Evolutionary conservation across 2,888 invertebrate species (phyloP).

Genomic region (Unio pictorum): DNA sequence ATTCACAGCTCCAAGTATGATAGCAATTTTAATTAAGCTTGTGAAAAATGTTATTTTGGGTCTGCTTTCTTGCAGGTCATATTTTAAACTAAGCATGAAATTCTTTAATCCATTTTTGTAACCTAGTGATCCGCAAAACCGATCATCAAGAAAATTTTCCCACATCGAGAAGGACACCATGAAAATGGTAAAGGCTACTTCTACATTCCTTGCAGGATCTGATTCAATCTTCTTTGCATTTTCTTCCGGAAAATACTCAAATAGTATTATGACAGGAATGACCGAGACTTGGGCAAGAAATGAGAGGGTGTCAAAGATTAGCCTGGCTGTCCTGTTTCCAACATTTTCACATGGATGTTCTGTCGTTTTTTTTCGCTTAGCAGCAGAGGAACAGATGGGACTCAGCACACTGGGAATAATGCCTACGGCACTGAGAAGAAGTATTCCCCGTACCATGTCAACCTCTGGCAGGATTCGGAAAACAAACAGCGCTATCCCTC

Average conservation of each 20-base stretch:
- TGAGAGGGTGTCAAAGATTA: conserved; percentile 27
- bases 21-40: conserved; percentile 31
- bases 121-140: conserved; percentile 29
- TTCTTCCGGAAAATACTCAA: conserved; percentile 19
- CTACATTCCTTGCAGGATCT: conserved; percentile 11
- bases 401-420: conserved; percentile 60
- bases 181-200: conserved; percentile 37
- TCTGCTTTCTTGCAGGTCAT: conserved; percentile 41
- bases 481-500: conserved; percentile 62
- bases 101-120: conserved; percentile 16
- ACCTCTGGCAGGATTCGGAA: conserved; percentile 62
- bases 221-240: conserved; percentile 10
- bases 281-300: conserved; percentile 39
- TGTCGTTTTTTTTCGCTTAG: neutral
- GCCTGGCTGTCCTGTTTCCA: conserved; percentile 3
- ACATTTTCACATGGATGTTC: neutral
- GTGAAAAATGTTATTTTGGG: conserved; percentile 27
- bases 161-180: conserved; percentile 53
- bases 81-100: conserved; percentile 31
- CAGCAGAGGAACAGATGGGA: conserved; percentile 38
- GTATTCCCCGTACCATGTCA: conserved; percentile 55
- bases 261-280: conserved; percentile 38
- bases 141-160: conserved; percentile 61
- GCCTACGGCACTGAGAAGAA: conserved; percentile 57
- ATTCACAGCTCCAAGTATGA: too few relatives aligned